Percentiles rank a stretch among this genome's conserved stretches.
These are phyloP conservation scores for Leucozona laternaria DNA, from an alignment of 2,888 invertebrate genomes.

Conservation along the genomic window DNA sequence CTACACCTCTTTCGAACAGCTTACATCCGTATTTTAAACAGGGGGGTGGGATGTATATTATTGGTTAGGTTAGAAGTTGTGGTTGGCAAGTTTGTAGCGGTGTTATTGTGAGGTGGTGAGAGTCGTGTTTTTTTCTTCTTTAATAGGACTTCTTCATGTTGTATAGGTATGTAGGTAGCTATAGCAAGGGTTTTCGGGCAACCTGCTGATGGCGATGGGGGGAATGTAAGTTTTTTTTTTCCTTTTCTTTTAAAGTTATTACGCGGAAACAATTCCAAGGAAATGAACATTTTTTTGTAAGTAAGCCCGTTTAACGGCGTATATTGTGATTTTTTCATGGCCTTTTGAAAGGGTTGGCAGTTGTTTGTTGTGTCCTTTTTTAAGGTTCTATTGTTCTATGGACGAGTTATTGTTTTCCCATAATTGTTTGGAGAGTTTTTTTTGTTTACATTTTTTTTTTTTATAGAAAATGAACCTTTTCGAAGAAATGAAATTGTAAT, in stretches of 20 bases:
- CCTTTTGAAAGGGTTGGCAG: slow-evolving; percentile 35
- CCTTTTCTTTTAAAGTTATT: neutral
- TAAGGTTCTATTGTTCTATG: slow-evolving; percentile 17
- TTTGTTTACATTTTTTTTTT: slow-evolving; percentile 13
- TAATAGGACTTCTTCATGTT: neutral
- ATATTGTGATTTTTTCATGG: slow-evolving; percentile 24
- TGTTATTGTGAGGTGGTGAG: slow-evolving; percentile 7
- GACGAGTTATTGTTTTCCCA: slow-evolving; percentile 56
- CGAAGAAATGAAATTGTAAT: slow-evolving; percentile 30
- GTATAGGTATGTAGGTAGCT: no score
- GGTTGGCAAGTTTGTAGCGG: slow-evolving; percentile 49
- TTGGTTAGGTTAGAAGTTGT: slow-evolving; percentile 52
- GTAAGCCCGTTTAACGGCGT: slow-evolving; percentile 4
- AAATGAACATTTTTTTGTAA: slow-evolving; percentile 23
- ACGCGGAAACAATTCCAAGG: slow-evolving; percentile 31
- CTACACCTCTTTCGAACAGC: neutral
- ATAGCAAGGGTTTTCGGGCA: neutral
- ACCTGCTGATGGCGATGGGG: slow-evolving; percentile 11
- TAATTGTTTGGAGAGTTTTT: slow-evolving; percentile 56
- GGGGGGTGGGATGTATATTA: neutral
- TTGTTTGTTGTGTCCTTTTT: slow-evolving; percentile 32
- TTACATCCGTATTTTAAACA: slow-evolving; percentile 13
- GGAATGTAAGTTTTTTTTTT: slow-evolving; percentile 10
- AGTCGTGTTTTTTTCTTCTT: slow-evolving; percentile 7
- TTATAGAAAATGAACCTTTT: neutral